Conservation (phyloP, 2,888 invertebrate genomes). For the Athalia rosae region DNA sequence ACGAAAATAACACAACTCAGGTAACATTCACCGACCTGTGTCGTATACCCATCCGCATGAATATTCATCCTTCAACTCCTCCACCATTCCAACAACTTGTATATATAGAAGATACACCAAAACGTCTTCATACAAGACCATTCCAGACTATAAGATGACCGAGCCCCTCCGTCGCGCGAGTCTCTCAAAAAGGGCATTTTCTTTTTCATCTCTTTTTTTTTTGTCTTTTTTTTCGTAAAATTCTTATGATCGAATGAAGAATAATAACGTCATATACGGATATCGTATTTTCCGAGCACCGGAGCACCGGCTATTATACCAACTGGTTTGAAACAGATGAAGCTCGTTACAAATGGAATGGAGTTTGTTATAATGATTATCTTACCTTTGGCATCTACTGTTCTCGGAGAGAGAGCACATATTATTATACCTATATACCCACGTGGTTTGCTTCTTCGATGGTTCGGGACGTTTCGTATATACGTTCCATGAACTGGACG, state of each 20-base stretch:
- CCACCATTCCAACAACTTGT: neutral
- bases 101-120: slow-evolving; percentile 17
- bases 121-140: slow-evolving; percentile 26
- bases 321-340: slow-evolving; percentile 66
- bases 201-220: too few relatives aligned
- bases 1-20: slow-evolving; percentile 24
- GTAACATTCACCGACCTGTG: slow-evolving; percentile 31
- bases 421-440: neutral
- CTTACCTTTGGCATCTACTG: slow-evolving; percentile 69
- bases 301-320: slow-evolving; percentile 28
- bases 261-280: neutral
- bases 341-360: slow-evolving; percentile 73
- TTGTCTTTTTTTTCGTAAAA: too few relatives aligned
- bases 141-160: neutral
- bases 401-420: slow-evolving; percentile 52
- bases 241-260: too few relatives aligned
- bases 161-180: neutral
- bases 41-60: slow-evolving; percentile 18
- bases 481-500: neutral
- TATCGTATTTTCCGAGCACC: slow-evolving; percentile 64
- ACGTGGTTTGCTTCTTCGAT: slow-evolving; percentile 23
- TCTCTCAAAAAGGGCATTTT: neutral
- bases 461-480: neutral
- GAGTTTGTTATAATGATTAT: slow-evolving; percentile 72
- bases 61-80: slow-evolving; percentile 32